phyloP scores from a whole-genome alignment of 1,140 invertebrate genomes.

The Berghia stephanieae region DNA sequence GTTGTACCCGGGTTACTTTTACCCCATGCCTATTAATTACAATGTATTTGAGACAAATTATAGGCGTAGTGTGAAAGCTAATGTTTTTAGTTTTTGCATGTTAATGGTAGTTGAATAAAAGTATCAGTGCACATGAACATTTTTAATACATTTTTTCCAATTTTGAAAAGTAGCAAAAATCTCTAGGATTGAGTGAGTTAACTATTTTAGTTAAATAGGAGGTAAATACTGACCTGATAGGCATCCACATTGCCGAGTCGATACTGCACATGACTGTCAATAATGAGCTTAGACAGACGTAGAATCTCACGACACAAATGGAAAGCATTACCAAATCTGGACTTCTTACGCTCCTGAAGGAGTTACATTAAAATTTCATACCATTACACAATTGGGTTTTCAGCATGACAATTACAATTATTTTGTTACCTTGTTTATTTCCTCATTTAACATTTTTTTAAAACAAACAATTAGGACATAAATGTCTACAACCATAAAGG shows the following conservation, averaged over 20 bases:
- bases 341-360: constrained; percentile 91
- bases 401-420: too few relatives aligned
- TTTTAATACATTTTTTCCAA: background rate
- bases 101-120: background rate
- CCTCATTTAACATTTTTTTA: too few relatives aligned
- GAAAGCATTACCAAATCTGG: constrained; percentile 99
- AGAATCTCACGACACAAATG: constrained; percentile 99
- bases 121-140: background rate
- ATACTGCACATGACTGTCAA: constrained; percentile 99
- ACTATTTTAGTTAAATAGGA: background rate
- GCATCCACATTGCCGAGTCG: constrained; percentile 99
- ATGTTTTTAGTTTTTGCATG: too few relatives aligned
- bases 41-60: too few relatives aligned
- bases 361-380: background rate
- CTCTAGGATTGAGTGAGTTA: background rate
- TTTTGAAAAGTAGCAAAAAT: background rate
- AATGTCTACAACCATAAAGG: too few relatives aligned
- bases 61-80: too few relatives aligned
- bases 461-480: too few relatives aligned
- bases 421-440: too few relatives aligned
- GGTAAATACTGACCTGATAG: constrained; percentile 72
- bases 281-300: constrained; percentile 95
- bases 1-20: too few relatives aligned
- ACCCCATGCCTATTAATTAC: too few relatives aligned
- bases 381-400: too few relatives aligned